Evolutionary conservation across 2,113 vertebrate genomes (phyloP).

Genomic region (Loxodonta africana): DNA sequence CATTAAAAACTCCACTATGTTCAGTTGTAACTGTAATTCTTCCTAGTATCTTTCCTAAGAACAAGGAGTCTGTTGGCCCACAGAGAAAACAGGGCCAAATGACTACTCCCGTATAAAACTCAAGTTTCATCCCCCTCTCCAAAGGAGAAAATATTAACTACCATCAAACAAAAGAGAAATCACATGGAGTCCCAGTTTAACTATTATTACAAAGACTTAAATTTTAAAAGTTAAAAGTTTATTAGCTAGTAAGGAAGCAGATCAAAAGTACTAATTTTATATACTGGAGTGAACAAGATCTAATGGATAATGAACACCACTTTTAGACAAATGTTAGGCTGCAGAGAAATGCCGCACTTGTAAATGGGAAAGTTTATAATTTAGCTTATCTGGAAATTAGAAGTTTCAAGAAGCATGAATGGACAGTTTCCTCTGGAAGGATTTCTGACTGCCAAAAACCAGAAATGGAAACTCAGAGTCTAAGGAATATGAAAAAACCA

Average conservation of each 20-base stretch:
- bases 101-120: not conserved
- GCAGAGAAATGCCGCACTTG: constrained; percentile 22
- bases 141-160: constrained; percentile 54
- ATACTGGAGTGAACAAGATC: constrained; percentile 24
- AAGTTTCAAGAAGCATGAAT: constrained; percentile 55
- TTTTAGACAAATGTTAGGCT: constrained; percentile 59
- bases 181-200: not conserved
- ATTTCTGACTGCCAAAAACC: constrained; percentile 45
- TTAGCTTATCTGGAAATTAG: constrained; percentile 70
- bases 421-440: constrained; percentile 59
- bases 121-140: not conserved
- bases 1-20: constrained; percentile 21
- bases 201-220: constrained; percentile 34
- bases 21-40: not conserved
- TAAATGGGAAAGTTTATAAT: constrained; percentile 60
- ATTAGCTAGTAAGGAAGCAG: constrained; percentile 8
- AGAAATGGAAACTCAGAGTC: constrained; percentile 37
- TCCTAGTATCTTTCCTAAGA: not conserved
- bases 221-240: not conserved
- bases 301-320: constrained; percentile 15
- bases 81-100: constrained; percentile 16
- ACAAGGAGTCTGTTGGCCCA: not conserved
- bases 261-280: constrained; percentile 13
- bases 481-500: constrained; percentile 49
- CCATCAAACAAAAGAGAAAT: constrained; percentile 42